Evolutionary conservation across 2,113 vertebrate genomes (phyloP), one percentile per base, ranked within the genome.

Genomic region (Clarias gariepinus): DNA sequence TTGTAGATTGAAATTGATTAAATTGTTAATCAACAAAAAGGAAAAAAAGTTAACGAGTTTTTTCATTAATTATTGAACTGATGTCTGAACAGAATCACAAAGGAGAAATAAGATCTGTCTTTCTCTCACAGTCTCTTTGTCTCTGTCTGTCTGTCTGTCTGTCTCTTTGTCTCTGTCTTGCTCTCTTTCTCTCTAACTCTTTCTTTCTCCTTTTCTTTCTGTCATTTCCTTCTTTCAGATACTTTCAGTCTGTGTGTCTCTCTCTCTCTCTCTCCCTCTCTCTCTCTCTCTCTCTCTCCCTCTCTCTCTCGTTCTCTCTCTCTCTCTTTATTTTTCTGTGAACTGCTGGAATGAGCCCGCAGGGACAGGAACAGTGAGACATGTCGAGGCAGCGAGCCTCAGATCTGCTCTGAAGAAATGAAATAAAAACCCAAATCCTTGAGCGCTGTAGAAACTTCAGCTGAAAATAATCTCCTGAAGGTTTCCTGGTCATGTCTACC

Each of bases 341-440:
- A 93, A 89, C 92, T 89, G 88, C 84, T 92, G 94, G 94, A 95
- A 94, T 95, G 91, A 94, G 93, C 92, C 93, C 91, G 91, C 90
- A 92, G 94, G 93, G 91, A 89, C 92, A 94, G 94, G 93, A 94
- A 94, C 92, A 88, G 89, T 88, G 92, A 33, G 53, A 91, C 94
- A 91, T 89, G 94, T 94, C 79, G 85, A 93, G 93, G 91, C 94
- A 94, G 91, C 86, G 10, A 82, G 47, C 36, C 11, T 2, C 58
- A 63, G 85, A 82, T 61, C 80, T 25, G 84, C 76, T 85, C 74
- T 33, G 25, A 80, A 85, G 79, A 82, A 73, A 55, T 52, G 58
- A 63, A 86, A 74, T 73, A n/a, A 61, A 79, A 80, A 61, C 2
- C 57, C 33, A 86, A 82, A 86, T 30, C 19, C 60, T 10, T 83